Evolutionary conservation across 1,140 invertebrate species (phyloP).

Genomic region (Atta cephalotes): DNA sequence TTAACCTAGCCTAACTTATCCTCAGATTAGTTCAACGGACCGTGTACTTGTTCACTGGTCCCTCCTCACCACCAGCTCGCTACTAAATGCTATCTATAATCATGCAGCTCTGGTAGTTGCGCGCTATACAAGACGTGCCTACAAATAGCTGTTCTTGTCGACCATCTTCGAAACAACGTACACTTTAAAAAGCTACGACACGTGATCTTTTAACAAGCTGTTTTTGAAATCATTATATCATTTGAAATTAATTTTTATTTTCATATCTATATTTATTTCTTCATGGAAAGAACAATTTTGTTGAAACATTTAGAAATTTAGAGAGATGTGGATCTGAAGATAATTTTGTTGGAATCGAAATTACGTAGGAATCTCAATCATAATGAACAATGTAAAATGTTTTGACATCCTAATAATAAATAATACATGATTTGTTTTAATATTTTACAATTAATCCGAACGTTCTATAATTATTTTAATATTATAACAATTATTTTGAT

Average conservation of each 20-base stretch:
- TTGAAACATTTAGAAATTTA: too few species aligned
- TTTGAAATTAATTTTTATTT: not conserved
- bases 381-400: too few species aligned
- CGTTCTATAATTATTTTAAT: too few species aligned
- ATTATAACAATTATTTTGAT: too few species aligned
- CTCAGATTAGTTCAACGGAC: slow-evolving; percentile 79
- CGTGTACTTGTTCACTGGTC: slow-evolving; percentile 70
- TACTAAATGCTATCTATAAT: slow-evolving; percentile 70
- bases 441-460: too few species aligned
- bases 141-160: slow-evolving; percentile 50
- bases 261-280: not conserved
- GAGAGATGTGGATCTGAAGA: too few species aligned
- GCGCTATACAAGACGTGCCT: slow-evolving; percentile 40
- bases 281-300: not conserved
- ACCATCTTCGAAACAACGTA: not conserved
- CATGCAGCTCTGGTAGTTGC: slow-evolving; percentile 70
- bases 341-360: too few species aligned
- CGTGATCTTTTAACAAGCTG: not conserved
- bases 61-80: slow-evolving; percentile 57
- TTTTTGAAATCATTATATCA: not conserved
- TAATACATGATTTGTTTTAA: too few species aligned
- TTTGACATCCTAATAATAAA: too few species aligned
- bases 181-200: not conserved
- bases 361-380: too few species aligned
- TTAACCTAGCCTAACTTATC: slow-evolving; percentile 77